A percentile compares a stretch with the other conserved stretches of the same genome.
These are phyloP conservation scores for Ondatra zibethicus DNA, from an alignment of 2,113 vertebrate genomes.

Conservation along the genomic window DNA sequence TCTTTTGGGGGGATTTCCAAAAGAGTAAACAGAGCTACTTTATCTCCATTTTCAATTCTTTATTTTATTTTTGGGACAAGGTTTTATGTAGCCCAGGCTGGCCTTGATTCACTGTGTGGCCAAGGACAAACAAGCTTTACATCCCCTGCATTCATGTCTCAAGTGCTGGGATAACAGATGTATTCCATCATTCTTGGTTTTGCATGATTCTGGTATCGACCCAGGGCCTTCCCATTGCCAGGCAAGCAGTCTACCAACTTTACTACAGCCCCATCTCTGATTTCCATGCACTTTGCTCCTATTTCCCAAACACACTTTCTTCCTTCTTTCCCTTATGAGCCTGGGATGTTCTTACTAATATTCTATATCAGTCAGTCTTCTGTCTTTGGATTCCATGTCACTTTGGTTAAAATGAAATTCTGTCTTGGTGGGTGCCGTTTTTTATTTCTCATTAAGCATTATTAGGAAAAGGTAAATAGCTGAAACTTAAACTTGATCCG, in stretches of 20 bases:
- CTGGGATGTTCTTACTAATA: not conserved
- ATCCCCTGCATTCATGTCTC: not conserved
- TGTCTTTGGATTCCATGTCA: not conserved
- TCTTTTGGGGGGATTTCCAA: constrained; percentile 2
- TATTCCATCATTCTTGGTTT: not conserved
- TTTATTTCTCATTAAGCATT: not conserved
- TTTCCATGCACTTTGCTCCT: not conserved
- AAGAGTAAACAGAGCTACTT: not conserved
- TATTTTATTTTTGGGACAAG: not conserved
- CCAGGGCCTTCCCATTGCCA: not conserved
- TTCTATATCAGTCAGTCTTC: not conserved
- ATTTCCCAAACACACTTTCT: not conserved
- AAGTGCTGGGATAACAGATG: not conserved
- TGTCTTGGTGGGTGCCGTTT: not conserved
- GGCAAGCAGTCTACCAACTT: not conserved
- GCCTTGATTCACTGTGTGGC: not conserved
- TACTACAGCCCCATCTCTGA: not conserved
- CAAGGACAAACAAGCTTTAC: not conserved
- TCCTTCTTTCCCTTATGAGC: not conserved
- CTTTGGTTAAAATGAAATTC: constrained; percentile 13
- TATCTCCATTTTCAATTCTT: not conserved
- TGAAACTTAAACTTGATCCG: constrained; percentile 37
- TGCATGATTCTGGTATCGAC: not conserved
- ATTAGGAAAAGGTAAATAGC: not conserved
- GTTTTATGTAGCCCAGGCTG: not conserved